Base-by-base conservation (phyloP, 2,888 invertebrate genomes). In the Orthosia cruda region DNA sequence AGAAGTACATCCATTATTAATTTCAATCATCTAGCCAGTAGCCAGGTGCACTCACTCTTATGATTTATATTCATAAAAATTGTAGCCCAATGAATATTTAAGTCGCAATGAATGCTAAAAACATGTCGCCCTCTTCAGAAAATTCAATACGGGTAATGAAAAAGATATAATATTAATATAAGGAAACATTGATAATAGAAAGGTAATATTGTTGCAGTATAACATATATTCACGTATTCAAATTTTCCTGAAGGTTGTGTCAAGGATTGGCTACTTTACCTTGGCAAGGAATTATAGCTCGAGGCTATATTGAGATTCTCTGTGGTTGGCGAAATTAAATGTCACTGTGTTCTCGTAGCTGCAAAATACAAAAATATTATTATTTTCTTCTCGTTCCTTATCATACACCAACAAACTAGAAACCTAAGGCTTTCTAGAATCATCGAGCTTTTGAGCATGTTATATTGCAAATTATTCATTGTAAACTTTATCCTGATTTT, bases 41-140 rank as follows among this genome's bases (percentile, higher is more conserved):
- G 49, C 50, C 52, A 49, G 73, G 23, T 55, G 40, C 26, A 55
- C 52, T 47, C 52, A 40, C 15, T 52, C 40, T 54, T 80, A 80
- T 26, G 16, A 73, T 72, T 40, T 75, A 72, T 80, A 61, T 75
- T 80, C 65, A 81, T 61, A 76, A 75, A 75, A 75, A 81, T 20
- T 65, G 20, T 55, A 52, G 40, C 52, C 16, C 18, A 15, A 66
- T 77, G 47, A 75, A 74, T 78, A 76, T 78, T 84, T 77, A 73
- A 77, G 74, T 75, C 63, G 68, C 77, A 85, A 74, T 83, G 81
- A 80, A 76, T 71, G 61, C 71, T 58, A 54, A 61, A 68, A 66
- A 67, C 32, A 55, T 75, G 67, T 63, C 67, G 26, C 65, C 66
- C 63, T 82, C 81, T 85, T 79, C 73, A 71, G 54, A 74, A 40